Evolutionary conservation across 2,888 invertebrate genomes (phyloP).

Genomic region (Minunthozetes semirufus): DNA sequence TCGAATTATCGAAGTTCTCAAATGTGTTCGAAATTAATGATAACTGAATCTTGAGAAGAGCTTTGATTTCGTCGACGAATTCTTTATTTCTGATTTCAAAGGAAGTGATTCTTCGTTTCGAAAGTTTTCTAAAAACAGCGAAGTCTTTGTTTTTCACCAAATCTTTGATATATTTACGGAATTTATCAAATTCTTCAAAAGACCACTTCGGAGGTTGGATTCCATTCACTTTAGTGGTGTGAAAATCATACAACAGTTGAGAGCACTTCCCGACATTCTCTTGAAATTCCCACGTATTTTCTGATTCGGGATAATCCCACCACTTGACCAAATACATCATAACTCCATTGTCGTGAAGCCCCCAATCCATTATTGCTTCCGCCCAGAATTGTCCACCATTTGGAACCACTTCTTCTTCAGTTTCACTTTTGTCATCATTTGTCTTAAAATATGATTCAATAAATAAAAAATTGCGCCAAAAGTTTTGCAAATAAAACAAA

Average conservation of each 20-base stretch:
- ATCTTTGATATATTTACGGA: neutral
- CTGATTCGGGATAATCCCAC: neutral
- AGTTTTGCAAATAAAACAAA: no score
- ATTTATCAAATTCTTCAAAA: constrained; percentile 3
- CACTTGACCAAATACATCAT: constrained; percentile 16
- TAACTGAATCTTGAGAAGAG: neutral
- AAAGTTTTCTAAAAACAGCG: neutral
- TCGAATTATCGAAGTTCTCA: neutral
- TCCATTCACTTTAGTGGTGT: neutral
- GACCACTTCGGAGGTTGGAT: constrained; percentile 7
- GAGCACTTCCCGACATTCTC: neutral
- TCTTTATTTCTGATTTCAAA: neutral
- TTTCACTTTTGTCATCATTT: neutral
- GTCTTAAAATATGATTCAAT: neutral
- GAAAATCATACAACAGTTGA: neutral
- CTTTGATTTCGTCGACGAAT: neutral
- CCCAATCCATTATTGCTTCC: constrained; percentile 10
- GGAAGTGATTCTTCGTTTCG: neutral
- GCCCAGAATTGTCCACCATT: no score
- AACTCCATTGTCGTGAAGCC: neutral
- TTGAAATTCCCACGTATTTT: constrained; percentile 22
- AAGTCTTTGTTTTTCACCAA: neutral
- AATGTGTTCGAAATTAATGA: neutral
- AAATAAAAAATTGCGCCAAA: no score
- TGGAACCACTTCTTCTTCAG: neutral